Evolutionary conservation across 2,888 invertebrate genomes (phyloP).

Genomic region (Tetragonula carbonaria): DNA sequence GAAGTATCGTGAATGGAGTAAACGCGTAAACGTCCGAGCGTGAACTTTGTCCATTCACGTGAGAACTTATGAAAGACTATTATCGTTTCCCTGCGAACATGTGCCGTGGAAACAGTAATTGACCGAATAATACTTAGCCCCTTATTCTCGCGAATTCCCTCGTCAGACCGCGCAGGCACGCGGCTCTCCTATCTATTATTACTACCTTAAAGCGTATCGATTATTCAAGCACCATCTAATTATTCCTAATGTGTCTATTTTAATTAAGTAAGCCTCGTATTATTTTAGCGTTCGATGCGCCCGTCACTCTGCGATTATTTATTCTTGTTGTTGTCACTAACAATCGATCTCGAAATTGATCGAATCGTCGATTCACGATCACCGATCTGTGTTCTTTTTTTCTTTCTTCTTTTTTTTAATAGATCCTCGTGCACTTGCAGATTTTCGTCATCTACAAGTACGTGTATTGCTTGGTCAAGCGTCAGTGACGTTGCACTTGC

Average conservation of each 20-base stretch:
- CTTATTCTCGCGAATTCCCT: constrained; percentile 5
- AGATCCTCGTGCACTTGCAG: constrained; percentile 43
- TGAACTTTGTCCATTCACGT: background rate
- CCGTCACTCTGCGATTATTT: constrained; percentile 32
- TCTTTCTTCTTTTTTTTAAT: no score
- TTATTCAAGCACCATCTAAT: constrained; percentile 77
- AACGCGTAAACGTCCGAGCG: background rate
- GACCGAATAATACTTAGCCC: constrained; percentile 44
- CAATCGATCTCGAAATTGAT: constrained; percentile 62
- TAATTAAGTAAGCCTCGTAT: constrained; percentile 67
- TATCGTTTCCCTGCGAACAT: constrained; percentile 18
- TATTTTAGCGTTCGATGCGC: constrained; percentile 6
- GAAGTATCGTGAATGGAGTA: background rate
- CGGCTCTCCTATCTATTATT: constrained; percentile 43
- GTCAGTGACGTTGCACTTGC: constrained; percentile 74
- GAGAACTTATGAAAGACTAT: constrained; percentile 30
- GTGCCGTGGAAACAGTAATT: constrained; percentile 39
- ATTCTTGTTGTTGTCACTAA: constrained; percentile 19
- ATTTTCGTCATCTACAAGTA: constrained; percentile 53
- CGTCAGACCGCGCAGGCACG: constrained; percentile 66
- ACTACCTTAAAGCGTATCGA: constrained; percentile 76
- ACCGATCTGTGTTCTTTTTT: constrained; percentile 38
- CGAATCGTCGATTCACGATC: constrained; percentile 61
- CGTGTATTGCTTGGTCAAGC: constrained; percentile 75
- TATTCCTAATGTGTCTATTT: constrained; percentile 65